A percentile compares a stretch with the other conserved stretches of the same genome.
These are phyloP conservation scores for Eupelmus urozonus DNA, from an alignment of 2,888 invertebrate genomes.

Conservation along the genomic window DNA sequence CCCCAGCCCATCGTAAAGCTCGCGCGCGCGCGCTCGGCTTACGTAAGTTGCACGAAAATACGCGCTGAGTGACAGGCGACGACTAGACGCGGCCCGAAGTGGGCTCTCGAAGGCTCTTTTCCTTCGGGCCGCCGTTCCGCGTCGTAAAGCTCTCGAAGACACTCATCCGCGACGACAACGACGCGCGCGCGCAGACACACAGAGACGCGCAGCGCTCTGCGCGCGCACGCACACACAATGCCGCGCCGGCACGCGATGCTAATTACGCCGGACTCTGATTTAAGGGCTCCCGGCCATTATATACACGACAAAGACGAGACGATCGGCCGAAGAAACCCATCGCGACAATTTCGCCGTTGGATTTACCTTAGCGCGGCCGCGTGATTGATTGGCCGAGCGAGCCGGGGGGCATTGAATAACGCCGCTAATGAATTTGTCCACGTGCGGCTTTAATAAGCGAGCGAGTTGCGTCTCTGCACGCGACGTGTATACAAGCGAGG, in stretches of 20 bases:
- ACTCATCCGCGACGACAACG: background rate
- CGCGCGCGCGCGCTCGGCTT: background rate
- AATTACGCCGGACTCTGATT: conserved; percentile 42
- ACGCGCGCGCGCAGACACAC: no score
- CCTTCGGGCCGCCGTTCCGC: background rate
- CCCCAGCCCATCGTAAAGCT: conserved; percentile 7
- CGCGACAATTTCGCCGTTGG: conserved; percentile 12
- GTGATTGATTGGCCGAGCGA: conserved; percentile 45
- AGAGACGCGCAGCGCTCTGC: no score
- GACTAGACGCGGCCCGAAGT: background rate
- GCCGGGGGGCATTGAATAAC: conserved; percentile 4
- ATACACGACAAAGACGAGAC: background rate
- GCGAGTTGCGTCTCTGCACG: background rate
- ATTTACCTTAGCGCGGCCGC: background rate
- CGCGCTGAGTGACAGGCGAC: conserved; percentile 45
- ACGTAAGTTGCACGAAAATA: conserved; percentile 44
- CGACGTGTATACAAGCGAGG: background rate
- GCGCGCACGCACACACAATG: no score
- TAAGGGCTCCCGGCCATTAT: no score
- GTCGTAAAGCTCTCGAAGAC: conserved; percentile 20
- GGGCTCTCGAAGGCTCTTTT: background rate
- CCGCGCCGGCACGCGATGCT: conserved; percentile 42
- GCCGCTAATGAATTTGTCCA: conserved; percentile 48
- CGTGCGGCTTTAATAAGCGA: conserved; percentile 29
- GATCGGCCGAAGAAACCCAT: background rate